Percentiles rank a stretch among this genome's conserved stretches.
Conservation (phyloP, 2,888 invertebrate species). For the Cheilosia vulpina region DNA sequence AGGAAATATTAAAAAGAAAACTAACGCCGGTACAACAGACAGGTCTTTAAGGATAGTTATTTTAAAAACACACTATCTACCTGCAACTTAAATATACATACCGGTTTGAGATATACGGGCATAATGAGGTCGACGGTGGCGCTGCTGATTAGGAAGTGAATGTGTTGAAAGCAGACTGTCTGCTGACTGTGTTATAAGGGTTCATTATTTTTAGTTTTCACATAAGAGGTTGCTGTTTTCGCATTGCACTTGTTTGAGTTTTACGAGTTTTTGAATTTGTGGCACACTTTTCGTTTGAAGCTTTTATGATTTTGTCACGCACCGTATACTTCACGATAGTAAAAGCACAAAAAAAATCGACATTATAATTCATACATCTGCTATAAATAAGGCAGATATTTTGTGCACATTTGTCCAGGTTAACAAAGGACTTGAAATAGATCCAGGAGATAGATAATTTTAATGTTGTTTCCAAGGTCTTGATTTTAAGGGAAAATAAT, state of each 20-base stretch:
- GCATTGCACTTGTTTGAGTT: conserved; percentile 16
- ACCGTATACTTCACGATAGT: neutral
- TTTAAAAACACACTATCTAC: conserved; percentile 45
- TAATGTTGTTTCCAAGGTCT: no score
- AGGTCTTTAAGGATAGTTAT: conserved; percentile 65
- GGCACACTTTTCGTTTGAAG: conserved; percentile 41
- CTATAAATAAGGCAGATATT: no score
- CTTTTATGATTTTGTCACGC: conserved; percentile 34
- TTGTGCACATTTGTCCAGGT: no score
- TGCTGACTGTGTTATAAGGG: conserved; percentile 43
- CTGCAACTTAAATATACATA: neutral
- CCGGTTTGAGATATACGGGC: conserved; percentile 33
- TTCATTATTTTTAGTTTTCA: conserved; percentile 52
- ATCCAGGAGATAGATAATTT: no score
- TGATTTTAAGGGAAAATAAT: no score
- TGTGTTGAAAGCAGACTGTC: conserved; percentile 55
- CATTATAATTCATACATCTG: no score
- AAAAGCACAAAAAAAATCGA: neutral
- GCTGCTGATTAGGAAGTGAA: conserved; percentile 54
- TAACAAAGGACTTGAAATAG: no score
- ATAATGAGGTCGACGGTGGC: conserved; percentile 60
- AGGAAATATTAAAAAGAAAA: conserved; percentile 44
- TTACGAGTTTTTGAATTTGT: conserved; percentile 40
- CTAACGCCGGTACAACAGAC: conserved; percentile 6
- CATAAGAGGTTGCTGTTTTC: neutral